These are phyloP conservation scores for Luperina nickerlii DNA, from an alignment of 2,888 invertebrate genomes.

Conservation along the genomic window DNA sequence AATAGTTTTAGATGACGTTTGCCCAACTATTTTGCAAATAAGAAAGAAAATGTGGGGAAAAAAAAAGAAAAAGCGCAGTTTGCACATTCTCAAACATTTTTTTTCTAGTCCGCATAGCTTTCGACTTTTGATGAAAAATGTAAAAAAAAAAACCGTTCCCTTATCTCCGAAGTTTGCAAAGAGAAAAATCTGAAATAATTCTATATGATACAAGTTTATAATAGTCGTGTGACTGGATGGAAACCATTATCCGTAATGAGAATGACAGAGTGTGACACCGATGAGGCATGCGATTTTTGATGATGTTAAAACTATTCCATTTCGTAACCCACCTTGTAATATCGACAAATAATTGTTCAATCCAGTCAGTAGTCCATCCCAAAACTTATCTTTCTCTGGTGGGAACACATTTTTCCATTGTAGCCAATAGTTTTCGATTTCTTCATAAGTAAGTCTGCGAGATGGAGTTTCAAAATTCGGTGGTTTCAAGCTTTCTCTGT, in stretches of 20 bases:
- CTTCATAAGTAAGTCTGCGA: constrained; percentile 87
- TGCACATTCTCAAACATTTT: too few species aligned
- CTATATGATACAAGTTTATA: too few species aligned
- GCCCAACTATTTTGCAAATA: too few species aligned
- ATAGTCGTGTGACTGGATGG: neutral
- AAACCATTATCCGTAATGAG: neutral
- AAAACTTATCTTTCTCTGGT: constrained; percentile 91
- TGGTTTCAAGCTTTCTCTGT: constrained; percentile 82
- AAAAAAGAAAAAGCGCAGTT: too few species aligned
- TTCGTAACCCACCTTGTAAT: constrained; percentile 88
- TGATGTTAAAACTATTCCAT: neutral
- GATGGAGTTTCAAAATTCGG: constrained; percentile 89
- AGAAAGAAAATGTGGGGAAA: too few species aligned
- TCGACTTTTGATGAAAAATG: too few species aligned
- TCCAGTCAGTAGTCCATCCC: constrained; percentile 92
- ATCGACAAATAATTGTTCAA: constrained; percentile 92
- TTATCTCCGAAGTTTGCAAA: too few species aligned
- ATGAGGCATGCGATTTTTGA: neutral
- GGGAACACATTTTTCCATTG: constrained; percentile 91
- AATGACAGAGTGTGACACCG: neutral
- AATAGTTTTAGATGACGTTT: too few species aligned
- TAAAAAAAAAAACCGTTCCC: too few species aligned
- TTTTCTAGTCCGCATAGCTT: too few species aligned
- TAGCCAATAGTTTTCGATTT: constrained; percentile 92
- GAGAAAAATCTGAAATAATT: too few species aligned